A percentile compares a stretch with the other conserved stretches of the same genome.
Conservation (phyloP, 1,140 invertebrate genomes). For the Whitmania pigra region DNA sequence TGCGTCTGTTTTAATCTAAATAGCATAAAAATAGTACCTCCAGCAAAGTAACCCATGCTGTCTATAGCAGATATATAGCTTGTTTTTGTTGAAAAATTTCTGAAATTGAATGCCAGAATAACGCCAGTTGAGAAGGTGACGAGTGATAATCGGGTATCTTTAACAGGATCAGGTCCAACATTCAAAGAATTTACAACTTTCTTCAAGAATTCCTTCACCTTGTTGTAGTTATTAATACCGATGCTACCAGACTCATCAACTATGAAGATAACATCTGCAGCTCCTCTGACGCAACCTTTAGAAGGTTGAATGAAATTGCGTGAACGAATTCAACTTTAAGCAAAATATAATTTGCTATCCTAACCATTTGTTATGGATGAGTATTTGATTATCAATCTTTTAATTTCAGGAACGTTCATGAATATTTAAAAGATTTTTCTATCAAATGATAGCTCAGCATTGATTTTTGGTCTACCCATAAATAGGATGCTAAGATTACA, state of each 20-base stretch:
- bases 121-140: background rate
- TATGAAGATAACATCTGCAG: slow-evolving; percentile 9
- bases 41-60: slow-evolving; percentile 16
- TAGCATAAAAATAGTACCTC: background rate
- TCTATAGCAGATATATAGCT: background rate
- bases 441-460: too few relatives aligned
- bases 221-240: background rate
- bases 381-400: too few relatives aligned
- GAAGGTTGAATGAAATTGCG: background rate
- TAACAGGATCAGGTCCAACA: background rate
- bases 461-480: too few relatives aligned
- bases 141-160: slow-evolving; percentile 21
- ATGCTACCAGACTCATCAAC: slow-evolving; percentile 15
- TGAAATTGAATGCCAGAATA: background rate
- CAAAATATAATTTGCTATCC: too few relatives aligned
- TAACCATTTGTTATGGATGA: too few relatives aligned
- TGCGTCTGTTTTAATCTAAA: background rate
- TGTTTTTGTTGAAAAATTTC: background rate
- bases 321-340: too few relatives aligned
- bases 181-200: slow-evolving; percentile 4
- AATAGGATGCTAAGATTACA: too few relatives aligned
- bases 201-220: background rate
- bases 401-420: too few relatives aligned
- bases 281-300: background rate
- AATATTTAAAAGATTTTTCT: too few relatives aligned